Evolutionary conservation across 2,888 invertebrate genomes (phyloP).

Genomic region (Busseola fusca): DNA sequence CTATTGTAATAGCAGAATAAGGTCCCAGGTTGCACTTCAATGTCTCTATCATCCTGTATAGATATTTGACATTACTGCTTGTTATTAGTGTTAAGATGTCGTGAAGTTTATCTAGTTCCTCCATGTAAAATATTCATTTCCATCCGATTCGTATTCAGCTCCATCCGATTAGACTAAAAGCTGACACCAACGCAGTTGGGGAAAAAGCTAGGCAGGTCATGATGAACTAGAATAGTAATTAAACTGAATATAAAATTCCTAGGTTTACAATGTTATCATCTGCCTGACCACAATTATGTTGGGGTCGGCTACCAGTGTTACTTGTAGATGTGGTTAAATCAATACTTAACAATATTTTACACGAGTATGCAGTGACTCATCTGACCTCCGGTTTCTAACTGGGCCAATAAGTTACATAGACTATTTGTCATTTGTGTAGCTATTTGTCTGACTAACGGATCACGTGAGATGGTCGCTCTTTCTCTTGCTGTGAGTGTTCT

Average conservation of each 20-base stretch:
- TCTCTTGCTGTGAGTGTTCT: neutral
- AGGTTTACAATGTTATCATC: conserved; percentile 5
- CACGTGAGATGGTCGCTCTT: neutral
- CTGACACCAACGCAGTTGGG: fast-evolving
- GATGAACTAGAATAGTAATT: neutral
- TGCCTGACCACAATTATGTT: conserved; percentile 33
- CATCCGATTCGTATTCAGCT: neutral
- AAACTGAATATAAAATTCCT: neutral
- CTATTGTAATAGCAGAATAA: no score
- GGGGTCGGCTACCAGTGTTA: conserved; percentile 38
- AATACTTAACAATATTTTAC: conserved; percentile 25
- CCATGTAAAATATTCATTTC: neutral
- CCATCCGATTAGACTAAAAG: neutral
- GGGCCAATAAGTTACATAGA: neutral
- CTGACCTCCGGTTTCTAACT: neutral
- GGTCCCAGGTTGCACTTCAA: no score
- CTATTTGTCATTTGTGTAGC: neutral
- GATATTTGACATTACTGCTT: neutral
- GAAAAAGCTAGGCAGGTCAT: neutral
- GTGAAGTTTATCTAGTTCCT: no score
- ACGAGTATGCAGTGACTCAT: conserved; percentile 17
- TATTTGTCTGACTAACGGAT: neutral
- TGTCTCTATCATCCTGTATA: no score
- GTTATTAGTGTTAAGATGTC: no score
- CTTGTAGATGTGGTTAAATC: conserved; percentile 38